A percentile compares a stretch with the other conserved stretches of the same genome.
Evolutionary conservation across 1,140 invertebrate genomes (phyloP).

Genomic region (Zaprionus davidi): DNA sequence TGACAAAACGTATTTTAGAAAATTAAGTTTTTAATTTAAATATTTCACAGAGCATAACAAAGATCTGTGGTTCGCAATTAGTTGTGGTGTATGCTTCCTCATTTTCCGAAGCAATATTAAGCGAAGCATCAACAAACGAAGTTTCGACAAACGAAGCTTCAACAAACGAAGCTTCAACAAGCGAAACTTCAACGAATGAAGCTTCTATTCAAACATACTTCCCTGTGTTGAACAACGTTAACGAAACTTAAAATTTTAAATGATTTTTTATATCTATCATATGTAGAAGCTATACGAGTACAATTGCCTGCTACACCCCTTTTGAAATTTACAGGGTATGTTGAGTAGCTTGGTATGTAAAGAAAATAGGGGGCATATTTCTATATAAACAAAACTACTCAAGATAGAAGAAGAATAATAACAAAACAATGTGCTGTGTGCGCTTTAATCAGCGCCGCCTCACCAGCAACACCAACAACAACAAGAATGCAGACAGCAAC

Average conservation of each 20-base stretch:
- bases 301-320: not conserved
- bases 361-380: constrained; percentile 22
- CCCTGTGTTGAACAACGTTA: no score
- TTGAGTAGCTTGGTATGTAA: constrained; percentile 15
- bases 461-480: constrained; percentile 32
- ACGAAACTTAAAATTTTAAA: no score
- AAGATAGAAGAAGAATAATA: constrained; percentile 40
- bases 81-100: no score
- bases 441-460: constrained; percentile 75
- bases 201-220: no score
- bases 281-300: no score
- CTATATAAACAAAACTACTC: constrained; percentile 48
- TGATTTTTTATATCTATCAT: no score
- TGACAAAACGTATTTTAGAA: not conserved
- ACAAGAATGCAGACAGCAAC: constrained; percentile 21
- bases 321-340: constrained; percentile 15
- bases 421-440: constrained; percentile 72
- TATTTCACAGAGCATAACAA: not conserved
- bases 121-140: no score
- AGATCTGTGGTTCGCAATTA: no score
- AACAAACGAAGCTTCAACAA: no score
- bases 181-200: no score
- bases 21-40: not conserved
- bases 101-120: no score
- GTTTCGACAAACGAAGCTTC: no score